Conservation (phyloP, 2,888 invertebrate species). For the Ectobius pallidus region DNA sequence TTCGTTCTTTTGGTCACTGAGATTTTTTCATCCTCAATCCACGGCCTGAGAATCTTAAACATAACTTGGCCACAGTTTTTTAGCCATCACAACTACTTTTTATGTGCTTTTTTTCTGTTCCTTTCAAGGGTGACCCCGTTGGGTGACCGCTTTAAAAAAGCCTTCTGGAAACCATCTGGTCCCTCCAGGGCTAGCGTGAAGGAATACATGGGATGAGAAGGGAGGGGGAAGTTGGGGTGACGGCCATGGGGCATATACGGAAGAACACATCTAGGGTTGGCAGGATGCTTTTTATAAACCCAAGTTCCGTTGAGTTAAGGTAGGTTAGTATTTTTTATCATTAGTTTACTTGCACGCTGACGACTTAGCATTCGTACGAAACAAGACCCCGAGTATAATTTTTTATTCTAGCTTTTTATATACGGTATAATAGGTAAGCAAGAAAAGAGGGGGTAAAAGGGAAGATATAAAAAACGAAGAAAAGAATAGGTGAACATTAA, state of each 20-base stretch:
- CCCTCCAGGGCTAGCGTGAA: constrained; percentile 18
- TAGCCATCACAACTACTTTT: too few relatives aligned
- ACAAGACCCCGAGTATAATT: constrained; percentile 19
- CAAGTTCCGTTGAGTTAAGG: constrained; percentile 28
- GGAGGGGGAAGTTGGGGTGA: not conserved
- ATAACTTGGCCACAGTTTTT: too few relatives aligned
- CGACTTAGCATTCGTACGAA: constrained; percentile 25
- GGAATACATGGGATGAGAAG: not conserved
- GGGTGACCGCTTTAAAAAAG: constrained; percentile 40
- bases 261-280: constrained; percentile 7
- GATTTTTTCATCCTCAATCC: too few relatives aligned
- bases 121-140: constrained; percentile 18
- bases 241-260: constrained; percentile 18
- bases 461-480: constrained; percentile 26
- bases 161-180: constrained; percentile 39
- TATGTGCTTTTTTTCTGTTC: not conserved
- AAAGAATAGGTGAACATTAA: constrained; percentile 25
- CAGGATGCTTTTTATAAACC: constrained; percentile 18
- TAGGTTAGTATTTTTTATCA: constrained; percentile 27
- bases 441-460: not conserved
- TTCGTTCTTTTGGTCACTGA: too few relatives aligned
- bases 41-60: too few relatives aligned
- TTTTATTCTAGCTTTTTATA: constrained; percentile 24
- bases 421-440: constrained; percentile 18
- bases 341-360: not conserved